These are phyloP conservation scores for Sepiola atlantica DNA, from an alignment of 2,888 invertebrate species.

Conservation along the genomic window DNA sequence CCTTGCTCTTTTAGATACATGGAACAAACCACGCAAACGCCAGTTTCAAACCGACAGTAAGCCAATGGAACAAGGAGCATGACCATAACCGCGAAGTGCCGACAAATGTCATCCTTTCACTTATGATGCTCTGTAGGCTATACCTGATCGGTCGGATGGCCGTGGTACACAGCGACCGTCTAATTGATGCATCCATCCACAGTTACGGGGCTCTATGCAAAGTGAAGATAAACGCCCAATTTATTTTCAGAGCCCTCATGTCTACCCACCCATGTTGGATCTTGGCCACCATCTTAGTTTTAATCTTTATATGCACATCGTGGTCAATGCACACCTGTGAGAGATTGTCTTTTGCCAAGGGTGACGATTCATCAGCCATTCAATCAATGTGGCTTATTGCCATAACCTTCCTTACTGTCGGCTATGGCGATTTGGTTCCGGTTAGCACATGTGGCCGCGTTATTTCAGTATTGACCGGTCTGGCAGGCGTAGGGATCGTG, in stretches of 20 bases:
- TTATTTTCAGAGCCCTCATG: constrained; percentile 68
- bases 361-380: constrained; percentile 56
- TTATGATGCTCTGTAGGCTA: constrained; percentile 63
- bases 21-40: too few relatives aligned
- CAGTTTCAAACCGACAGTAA: too few relatives aligned
- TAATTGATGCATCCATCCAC: constrained; percentile 65
- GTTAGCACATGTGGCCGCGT: constrained; percentile 65
- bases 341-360: constrained; percentile 59
- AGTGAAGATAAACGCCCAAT: constrained; percentile 65
- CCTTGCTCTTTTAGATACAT: too few relatives aligned
- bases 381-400: constrained; percentile 66
- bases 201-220: constrained; percentile 66
- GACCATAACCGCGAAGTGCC: too few relatives aligned
- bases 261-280: constrained; percentile 64
- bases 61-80: too few relatives aligned
- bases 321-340: constrained; percentile 67
- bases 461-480: constrained; percentile 62
- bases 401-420: constrained; percentile 67
- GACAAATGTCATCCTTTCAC: constrained; percentile 59
- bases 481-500: constrained; percentile 66
- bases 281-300: constrained; percentile 60
- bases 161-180: constrained; percentile 62
- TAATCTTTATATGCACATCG: constrained; percentile 60
- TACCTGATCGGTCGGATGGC: constrained; percentile 63
- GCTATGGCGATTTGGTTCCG: constrained; percentile 66